Evolutionary conservation across 2,113 vertebrate species (phyloP).

Genomic region (Clupea harengus): DNA sequence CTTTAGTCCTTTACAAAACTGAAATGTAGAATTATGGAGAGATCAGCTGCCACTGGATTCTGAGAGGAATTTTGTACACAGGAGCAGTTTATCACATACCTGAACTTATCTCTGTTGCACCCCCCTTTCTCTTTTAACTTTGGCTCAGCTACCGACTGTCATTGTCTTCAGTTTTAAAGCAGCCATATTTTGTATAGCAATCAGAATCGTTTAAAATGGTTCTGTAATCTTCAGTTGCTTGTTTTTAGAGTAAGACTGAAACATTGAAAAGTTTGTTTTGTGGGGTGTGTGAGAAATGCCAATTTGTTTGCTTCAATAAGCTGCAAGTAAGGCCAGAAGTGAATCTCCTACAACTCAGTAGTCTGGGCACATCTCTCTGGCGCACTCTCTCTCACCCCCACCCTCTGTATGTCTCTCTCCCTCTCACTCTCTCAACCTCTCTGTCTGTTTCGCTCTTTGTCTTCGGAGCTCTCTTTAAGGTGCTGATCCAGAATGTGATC

Average conservation of each 20-base stretch:
- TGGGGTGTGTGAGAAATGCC: background rate
- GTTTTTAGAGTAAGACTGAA: no score
- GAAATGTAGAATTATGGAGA: background rate
- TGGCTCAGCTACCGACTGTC: no score
- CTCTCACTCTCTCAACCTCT: background rate
- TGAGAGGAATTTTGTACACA: background rate
- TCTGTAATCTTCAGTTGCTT: no score
- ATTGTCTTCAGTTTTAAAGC: background rate
- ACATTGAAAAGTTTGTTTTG: no score
- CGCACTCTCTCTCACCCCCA: constrained; percentile 16
- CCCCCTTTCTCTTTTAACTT: no score
- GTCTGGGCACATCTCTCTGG: constrained; percentile 57
- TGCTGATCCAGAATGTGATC: background rate
- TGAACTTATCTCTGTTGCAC: background rate
- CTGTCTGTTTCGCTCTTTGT: background rate
- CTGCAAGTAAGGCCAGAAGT: background rate
- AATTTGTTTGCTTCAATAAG: background rate
- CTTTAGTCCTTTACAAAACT: background rate
- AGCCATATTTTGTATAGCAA: background rate
- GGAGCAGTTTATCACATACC: no score
- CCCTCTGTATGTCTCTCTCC: background rate
- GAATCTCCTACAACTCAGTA: constrained; percentile 45
- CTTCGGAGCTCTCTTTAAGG: background rate
- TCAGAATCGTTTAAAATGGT: background rate
- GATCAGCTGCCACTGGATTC: background rate